phyloP scores from a whole-genome alignment of 2,888 invertebrate species.

The Papilio demoleus region DNA sequence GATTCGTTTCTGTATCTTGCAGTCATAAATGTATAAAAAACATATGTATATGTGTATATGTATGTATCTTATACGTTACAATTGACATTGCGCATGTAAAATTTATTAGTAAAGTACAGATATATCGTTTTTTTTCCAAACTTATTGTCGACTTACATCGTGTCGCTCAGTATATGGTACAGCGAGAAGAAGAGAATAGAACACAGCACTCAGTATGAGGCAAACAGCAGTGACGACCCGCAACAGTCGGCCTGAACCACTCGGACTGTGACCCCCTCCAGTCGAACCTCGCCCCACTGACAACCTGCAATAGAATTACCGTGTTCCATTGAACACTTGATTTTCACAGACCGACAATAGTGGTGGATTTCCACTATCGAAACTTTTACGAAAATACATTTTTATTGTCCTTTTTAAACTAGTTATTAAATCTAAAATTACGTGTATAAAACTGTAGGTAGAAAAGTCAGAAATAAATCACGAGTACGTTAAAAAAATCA shows the following conservation, averaged over 20 bases:
- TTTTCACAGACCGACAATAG: not conserved
- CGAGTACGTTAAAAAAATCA: constrained; percentile 8
- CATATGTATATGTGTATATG: no score
- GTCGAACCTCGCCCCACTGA: constrained; percentile 80
- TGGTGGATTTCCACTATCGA: no score
- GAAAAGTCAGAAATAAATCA: not conserved
- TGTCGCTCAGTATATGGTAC: constrained; percentile 87
- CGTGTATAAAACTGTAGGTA: not conserved
- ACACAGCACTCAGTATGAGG: constrained; percentile 86
- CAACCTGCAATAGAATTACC: constrained; percentile 55
- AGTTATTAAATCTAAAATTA: not conserved
- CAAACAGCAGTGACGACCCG: constrained; percentile 87
- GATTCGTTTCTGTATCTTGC: no score
- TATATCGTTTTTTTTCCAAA: no score
- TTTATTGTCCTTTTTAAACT: no score
- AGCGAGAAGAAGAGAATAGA: constrained; percentile 86
- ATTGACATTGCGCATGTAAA: no score
- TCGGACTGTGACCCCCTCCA: constrained; percentile 72
- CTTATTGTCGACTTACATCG: constrained; percentile 64
- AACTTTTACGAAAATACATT: no score
- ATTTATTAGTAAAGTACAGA: no score
- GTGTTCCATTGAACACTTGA: not conserved
- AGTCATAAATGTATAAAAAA: no score
- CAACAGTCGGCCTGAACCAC: constrained; percentile 85
- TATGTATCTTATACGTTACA: no score